Conservation (phyloP, 1,140 invertebrate species). For the Asobara japonica region DNA sequence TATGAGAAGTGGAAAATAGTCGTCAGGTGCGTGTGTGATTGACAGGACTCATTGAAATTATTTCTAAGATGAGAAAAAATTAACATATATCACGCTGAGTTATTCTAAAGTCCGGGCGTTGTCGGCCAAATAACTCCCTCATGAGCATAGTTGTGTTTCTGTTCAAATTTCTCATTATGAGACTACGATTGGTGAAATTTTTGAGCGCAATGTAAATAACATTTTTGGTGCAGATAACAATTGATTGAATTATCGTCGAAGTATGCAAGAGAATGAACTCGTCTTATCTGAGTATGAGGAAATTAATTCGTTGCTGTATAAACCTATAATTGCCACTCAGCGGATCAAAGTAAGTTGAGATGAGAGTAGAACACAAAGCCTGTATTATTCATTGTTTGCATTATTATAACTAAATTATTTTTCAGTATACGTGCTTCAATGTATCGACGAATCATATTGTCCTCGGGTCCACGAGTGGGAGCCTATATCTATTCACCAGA, state of each 20-base stretch:
- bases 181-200: neutral
- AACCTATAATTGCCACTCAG: slow-evolving; percentile 57
- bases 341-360: slow-evolving; percentile 56
- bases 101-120: neutral
- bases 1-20: neutral
- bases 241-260: slow-evolving; percentile 4
- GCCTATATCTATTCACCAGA: slow-evolving; percentile 79
- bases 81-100: neutral
- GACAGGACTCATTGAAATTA: neutral
- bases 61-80: neutral
- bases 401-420: slow-evolving; percentile 51
- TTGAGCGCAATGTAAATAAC: neutral
- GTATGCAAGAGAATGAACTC: slow-evolving; percentile 54
- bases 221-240: neutral
- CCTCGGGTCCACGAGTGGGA: slow-evolving; percentile 82
- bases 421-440: slow-evolving; percentile 82
- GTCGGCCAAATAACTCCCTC: neutral
- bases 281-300: slow-evolving; percentile 59
- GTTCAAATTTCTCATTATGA: neutral
- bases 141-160: neutral
- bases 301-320: slow-evolving; percentile 56
- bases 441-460: slow-evolving; percentile 76
- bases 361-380: neutral
- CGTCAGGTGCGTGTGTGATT: neutral
- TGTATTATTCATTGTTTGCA: slow-evolving; percentile 16